Percentiles rank a stretch among this genome's conserved stretches.
phyloP scores from a whole-genome alignment of 2,797 vertebrate genomes.

The Neoniphon sammara region DNA sequence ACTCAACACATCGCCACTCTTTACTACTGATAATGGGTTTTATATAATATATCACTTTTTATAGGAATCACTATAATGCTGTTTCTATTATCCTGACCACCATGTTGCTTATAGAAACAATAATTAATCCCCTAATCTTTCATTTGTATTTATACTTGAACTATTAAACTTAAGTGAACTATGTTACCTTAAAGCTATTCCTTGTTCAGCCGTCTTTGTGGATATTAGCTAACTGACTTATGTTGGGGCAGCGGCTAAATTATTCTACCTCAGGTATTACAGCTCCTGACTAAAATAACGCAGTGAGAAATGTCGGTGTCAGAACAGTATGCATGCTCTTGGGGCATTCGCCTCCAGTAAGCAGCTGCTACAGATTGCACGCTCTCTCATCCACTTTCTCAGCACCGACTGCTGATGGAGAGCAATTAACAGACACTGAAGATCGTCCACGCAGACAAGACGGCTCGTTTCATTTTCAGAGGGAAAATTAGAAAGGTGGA shows the following conservation, averaged over 20 bases:
- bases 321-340: constrained; percentile 73
- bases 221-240: constrained; percentile 63
- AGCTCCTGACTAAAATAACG: constrained; percentile 67
- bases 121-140: constrained; percentile 31
- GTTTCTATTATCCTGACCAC: neutral
- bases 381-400: constrained; percentile 74
- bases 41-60: neutral
- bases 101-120: constrained; percentile 1
- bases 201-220: constrained; percentile 49
- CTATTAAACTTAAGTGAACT: constrained; percentile 62
- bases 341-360: constrained; percentile 75
- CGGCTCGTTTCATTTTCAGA: constrained; percentile 53
- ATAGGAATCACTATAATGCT: neutral
- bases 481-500: constrained; percentile 72
- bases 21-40: constrained; percentile 24
- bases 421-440: constrained; percentile 66
- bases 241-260: constrained; percentile 74
- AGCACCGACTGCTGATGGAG: constrained; percentile 47
- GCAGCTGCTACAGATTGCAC: constrained; percentile 80
- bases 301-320: constrained; percentile 75
- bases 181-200: constrained; percentile 48
- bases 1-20: constrained; percentile 65
- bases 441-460: constrained; percentile 34
- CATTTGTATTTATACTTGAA: constrained; percentile 14
- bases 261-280: constrained; percentile 78